phyloP scores from a whole-genome alignment of 1,140 invertebrate genomes.

The Lutraria rhynchaena region DNA sequence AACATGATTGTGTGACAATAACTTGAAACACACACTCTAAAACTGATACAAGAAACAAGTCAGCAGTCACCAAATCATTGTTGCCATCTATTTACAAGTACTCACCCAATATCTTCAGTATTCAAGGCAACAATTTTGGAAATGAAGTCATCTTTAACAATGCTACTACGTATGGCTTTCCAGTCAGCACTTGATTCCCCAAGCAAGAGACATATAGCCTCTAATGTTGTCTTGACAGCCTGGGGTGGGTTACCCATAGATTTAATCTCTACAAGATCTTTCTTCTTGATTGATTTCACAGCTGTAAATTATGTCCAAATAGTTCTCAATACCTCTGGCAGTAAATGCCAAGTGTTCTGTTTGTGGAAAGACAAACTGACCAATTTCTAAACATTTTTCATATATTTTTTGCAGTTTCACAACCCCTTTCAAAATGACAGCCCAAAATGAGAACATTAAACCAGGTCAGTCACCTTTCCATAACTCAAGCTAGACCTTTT shows the following conservation, averaged over 20 bases:
- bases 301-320: constrained; percentile 84
- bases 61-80: not conserved
- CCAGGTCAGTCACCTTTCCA: too few species aligned
- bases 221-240: constrained; percentile 97
- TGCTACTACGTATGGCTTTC: constrained; percentile 98
- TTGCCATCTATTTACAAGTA: too few species aligned
- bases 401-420: too few species aligned
- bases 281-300: constrained; percentile 99
- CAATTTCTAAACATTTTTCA: too few species aligned
- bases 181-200: constrained; percentile 99
- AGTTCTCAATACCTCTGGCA: too few species aligned
- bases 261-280: constrained; percentile 98
- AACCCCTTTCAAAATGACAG: too few species aligned
- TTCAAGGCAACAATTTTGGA: constrained; percentile 99
- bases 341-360: too few species aligned
- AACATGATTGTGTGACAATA: too few species aligned
- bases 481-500: too few species aligned
- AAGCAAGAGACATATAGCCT: constrained; percentile 98
- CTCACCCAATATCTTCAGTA: constrained; percentile 98
- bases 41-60: not conserved
- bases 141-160: constrained; percentile 99
- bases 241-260: constrained; percentile 99
- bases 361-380: too few species aligned
- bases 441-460: too few species aligned
- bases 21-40: not conserved